Base-by-base conservation (phyloP, 2,797 vertebrate species). In the Spheniscus humboldti region DNA sequence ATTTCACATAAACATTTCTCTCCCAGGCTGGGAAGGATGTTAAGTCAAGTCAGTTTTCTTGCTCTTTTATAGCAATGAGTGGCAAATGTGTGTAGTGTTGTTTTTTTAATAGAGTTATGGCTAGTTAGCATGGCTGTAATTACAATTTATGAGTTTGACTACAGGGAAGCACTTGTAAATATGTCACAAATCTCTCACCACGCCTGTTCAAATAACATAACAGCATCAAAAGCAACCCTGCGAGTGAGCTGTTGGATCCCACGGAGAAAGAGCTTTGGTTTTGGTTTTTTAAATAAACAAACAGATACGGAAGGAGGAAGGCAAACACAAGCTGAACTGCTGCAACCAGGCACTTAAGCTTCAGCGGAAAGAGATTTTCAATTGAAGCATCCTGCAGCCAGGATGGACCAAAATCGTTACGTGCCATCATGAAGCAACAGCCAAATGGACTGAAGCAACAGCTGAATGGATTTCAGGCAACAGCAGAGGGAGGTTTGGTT, bases 121-220 rank as follows among this genome's bases (percentile, higher is more conserved):
- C 74, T 91, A 84, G 77, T 96, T 94, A 95, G 90, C 91, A 43
- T 59, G 92, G 94, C 90, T 95, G 89, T 94, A 96, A 96, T 95
- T 89, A 81, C 93, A 72, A 89, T 91, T 92, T 84, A 92, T 67
- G 94, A 56, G 68, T 45, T 57, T 62, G 91, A 92, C 94, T 88
- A 64, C 83, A 63, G 91, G 86, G 80, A 83, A 92, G 71, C 63
- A 31, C 91, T 91, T 91, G 93, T 92, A 96, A 95, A 94, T 84
- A 83, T 88, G 77, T 95, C 94, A 90, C 86, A 86, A 76, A 74
- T 89, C 93, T 90, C 89, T 92, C 93, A 74, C 85, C 88, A 87
- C 18, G 85, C 77, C 80, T 86, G 86, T 92, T 84, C 89, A 83
- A 92, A 84, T 50, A 94, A 79, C 60, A 69, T 17, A 66, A 62